Percentiles rank a stretch among this genome's conserved stretches.
These are phyloP conservation scores for Ceriagrion tenellum DNA, from an alignment of 2,888 invertebrate genomes.

Conservation along the genomic window DNA sequence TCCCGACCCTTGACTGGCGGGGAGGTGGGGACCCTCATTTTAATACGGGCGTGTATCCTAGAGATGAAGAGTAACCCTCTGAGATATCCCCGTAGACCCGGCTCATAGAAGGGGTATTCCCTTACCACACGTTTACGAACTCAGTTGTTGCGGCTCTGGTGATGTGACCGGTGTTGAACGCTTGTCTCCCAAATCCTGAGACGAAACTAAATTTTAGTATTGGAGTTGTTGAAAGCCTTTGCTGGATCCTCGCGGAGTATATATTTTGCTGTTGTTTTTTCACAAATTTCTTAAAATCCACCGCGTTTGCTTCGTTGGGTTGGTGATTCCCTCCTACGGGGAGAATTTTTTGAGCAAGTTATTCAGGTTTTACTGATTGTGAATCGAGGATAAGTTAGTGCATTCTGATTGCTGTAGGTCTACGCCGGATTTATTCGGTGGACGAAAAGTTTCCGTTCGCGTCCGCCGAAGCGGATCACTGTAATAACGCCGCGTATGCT, in stretches of 20 bases:
- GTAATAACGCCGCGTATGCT: background rate
- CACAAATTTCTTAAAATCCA: no score
- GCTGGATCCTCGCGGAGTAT: no score
- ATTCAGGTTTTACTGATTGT: no score
- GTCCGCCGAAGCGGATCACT: background rate
- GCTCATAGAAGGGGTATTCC: conserved; percentile 3
- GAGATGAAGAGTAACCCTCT: background rate
- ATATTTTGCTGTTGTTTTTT: no score
- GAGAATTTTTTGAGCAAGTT: no score
- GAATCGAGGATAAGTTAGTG: no score
- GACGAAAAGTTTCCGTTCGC: background rate
- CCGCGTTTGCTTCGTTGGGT: no score
- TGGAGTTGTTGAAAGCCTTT: no score
- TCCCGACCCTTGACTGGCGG: background rate
- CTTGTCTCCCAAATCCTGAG: background rate
- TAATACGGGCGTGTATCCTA: background rate
- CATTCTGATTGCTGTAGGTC: no score
- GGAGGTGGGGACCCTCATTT: background rate
- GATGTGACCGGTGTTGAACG: background rate
- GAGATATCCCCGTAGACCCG: background rate
- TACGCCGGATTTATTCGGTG: no score
- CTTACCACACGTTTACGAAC: background rate
- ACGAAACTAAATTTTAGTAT: no score
- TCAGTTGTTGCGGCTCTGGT: background rate
- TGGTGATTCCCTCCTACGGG: no score